Percentiles rank a stretch among this genome's conserved stretches.
Evolutionary conservation across 2,113 vertebrate species (phyloP).

Genomic region (Heterotilapia buettikoferi): DNA sequence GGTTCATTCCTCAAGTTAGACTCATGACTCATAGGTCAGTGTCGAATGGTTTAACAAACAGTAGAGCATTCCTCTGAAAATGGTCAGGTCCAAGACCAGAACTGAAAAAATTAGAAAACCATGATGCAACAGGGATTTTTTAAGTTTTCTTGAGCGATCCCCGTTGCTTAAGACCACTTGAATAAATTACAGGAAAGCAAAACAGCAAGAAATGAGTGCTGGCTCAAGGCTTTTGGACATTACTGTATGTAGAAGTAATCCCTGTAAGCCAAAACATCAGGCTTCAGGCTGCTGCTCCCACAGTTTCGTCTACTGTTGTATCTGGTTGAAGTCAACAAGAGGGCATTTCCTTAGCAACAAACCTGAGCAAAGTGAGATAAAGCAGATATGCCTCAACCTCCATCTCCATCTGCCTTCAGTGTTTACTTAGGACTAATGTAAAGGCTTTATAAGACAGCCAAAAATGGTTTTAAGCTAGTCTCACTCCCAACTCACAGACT

Average conservation of each 20-base stretch:
- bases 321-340: not conserved
- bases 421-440: not conserved
- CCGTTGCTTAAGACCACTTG: not conserved
- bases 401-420: not conserved
- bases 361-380: not conserved
- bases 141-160: not conserved
- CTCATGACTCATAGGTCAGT: not conserved
- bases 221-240: not conserved
- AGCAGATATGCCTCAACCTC: not conserved
- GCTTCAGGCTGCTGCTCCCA: not conserved
- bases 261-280: not conserved
- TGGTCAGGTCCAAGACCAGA: not conserved
- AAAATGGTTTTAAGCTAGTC: not conserved
- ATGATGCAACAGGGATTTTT: not conserved
- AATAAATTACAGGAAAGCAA: not conserved
- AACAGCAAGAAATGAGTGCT: not conserved
- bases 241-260: not conserved
- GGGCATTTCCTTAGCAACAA: not conserved
- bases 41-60: not conserved
- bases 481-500: not conserved
- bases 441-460: not conserved
- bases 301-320: not conserved
- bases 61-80: not conserved
- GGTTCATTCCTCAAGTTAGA: not conserved
- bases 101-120: not conserved